phyloP scores from a whole-genome alignment of 1,140 invertebrate species.

The Drosophila malerkotliana region DNA sequence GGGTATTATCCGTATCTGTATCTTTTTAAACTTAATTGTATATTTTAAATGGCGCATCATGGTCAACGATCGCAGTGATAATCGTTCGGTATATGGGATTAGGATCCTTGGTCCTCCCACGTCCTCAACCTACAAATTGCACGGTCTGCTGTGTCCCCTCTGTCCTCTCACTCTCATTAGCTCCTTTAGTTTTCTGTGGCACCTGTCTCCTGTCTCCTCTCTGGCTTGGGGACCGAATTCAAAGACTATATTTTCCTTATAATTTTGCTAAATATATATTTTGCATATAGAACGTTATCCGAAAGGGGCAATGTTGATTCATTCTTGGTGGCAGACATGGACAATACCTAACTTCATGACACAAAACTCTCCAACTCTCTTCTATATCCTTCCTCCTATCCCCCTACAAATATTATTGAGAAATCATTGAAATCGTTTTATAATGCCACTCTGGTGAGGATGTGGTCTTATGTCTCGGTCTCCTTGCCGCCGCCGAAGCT shows the following conservation, averaged over 20 bases:
- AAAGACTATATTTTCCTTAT: conserved; percentile 33
- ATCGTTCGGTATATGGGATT: conserved; percentile 22
- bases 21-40: conserved; percentile 62
- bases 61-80: conserved; percentile 46
- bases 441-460: conserved; percentile 16
- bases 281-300: conserved; percentile 28
- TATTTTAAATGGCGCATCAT: conserved; percentile 80
- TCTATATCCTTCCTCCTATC: conserved; percentile 23
- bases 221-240: conserved; percentile 11
- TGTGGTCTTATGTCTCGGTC: conserved; percentile 88
- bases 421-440: conserved; percentile 84
- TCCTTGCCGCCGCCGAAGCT: conserved; percentile 90
- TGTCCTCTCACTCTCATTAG: conserved; percentile 42
- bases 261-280: conserved; percentile 50
- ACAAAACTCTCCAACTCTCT: conserved; percentile 25
- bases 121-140: conserved; percentile 76
- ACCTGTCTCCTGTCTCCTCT: conserved; percentile 16
- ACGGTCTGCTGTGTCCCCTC: conserved; percentile 73
- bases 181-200: conserved; percentile 12
- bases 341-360: conserved; percentile 50
- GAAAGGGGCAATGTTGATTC: conserved; percentile 25
- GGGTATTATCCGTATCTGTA: no score
- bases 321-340: conserved; percentile 42
- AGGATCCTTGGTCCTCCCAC: not conserved
- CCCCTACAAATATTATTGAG: conserved; percentile 77